phyloP scores from a whole-genome alignment of 92 coral and sea anemone species.

The Palythoa grandiflora region DNA sequence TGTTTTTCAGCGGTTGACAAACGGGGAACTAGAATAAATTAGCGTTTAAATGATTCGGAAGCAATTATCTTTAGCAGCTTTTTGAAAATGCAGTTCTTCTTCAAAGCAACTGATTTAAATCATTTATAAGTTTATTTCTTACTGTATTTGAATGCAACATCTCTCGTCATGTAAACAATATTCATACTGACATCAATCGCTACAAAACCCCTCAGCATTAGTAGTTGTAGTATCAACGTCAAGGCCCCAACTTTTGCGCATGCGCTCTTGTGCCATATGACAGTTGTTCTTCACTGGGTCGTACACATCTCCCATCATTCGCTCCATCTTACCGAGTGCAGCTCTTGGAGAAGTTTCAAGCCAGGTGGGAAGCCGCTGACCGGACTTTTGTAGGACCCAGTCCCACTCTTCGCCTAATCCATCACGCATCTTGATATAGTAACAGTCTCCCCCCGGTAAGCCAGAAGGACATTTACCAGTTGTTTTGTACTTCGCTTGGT shows the following conservation, averaged over 20 bases:
- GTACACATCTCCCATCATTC: slow-evolving; percentile 59
- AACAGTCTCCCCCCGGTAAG: slow-evolving; percentile 37
- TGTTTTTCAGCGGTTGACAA: no score
- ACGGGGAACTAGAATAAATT: no score
- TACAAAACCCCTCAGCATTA: slow-evolving; percentile 7
- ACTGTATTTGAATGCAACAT: no score
- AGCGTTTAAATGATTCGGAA: no score
- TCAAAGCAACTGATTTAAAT: no score
- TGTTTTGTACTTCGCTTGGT: slow-evolving; percentile 48
- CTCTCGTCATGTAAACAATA: no score
- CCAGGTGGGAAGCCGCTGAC: slow-evolving; percentile 47
- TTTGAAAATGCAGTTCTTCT: no score
- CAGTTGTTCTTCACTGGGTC: slow-evolving; percentile 66
- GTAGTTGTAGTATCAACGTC: slow-evolving; percentile 15
- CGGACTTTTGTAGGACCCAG: slow-evolving; percentile 60
- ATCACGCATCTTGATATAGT: slow-evolving; percentile 41
- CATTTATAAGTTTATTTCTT: no score
- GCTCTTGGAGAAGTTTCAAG: slow-evolving; percentile 48
- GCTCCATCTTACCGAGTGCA: slow-evolving; percentile 69
- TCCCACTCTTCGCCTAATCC: slow-evolving; percentile 26
- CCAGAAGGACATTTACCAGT: slow-evolving; percentile 45
- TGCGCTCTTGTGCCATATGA: slow-evolving; percentile 63
- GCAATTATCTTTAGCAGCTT: no score
- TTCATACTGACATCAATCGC: background rate
- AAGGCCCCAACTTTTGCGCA: slow-evolving; percentile 63